Percentiles rank a stretch among this genome's conserved stretches.
These are phyloP conservation scores for Hypolimnas misippus DNA, from an alignment of 2,888 invertebrate species.

Conservation along the genomic window DNA sequence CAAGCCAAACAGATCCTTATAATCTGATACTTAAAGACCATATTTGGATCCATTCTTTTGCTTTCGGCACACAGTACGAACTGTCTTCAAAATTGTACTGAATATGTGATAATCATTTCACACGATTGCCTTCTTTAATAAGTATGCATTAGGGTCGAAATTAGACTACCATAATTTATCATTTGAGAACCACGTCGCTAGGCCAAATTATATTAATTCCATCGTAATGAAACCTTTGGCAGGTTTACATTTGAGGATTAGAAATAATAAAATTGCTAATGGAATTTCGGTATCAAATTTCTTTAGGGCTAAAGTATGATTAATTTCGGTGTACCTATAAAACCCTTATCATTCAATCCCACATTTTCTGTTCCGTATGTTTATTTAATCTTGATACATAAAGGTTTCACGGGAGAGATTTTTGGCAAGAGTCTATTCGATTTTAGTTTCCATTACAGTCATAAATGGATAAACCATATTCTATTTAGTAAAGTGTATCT, in stretches of 20 bases:
- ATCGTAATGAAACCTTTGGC: conserved; percentile 1
- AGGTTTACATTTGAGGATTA: conserved; percentile 5
- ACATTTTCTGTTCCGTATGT: neutral
- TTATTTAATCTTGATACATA: neutral
- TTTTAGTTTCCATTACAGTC: neutral
- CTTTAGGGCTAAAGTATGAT: neutral
- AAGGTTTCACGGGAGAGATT: neutral
- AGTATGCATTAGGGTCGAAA: neutral
- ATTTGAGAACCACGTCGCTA: neutral
- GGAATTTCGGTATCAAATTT: conserved; percentile 3
- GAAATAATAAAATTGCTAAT: conserved; percentile 1
- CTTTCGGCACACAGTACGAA: neutral
- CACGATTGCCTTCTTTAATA: neutral
- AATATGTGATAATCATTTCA: neutral
- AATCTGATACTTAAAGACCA: neutral
- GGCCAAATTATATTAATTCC: neutral
- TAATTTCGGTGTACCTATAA: neutral
- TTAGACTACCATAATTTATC: neutral
- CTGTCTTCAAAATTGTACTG: neutral
- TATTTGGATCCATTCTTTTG: neutral
- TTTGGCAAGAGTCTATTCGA: neutral
- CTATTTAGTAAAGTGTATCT: no score
- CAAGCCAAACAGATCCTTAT: conserved; percentile 2
- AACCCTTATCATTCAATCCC: neutral
- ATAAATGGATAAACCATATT: neutral